Evolutionary conservation across 2,888 invertebrate species (phyloP), one percentile per base, ranked within the genome.

Genomic region (Lysandra bellargus): DNA sequence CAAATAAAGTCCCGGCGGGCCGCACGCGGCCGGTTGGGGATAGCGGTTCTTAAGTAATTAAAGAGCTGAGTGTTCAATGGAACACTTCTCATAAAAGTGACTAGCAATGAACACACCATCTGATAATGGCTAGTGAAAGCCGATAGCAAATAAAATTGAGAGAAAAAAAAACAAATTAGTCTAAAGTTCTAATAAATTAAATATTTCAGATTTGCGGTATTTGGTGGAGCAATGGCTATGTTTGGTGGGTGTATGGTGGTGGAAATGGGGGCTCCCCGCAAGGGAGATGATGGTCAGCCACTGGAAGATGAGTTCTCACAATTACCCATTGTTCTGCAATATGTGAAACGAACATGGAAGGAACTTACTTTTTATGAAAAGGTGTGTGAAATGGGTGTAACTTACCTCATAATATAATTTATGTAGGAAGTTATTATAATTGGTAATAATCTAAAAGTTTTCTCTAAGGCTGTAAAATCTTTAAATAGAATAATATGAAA

Each of bases 231-330:
- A 0, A 91, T 96, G 77, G 89, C 95, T 0, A 89, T 96, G 44
- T 91, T 96, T 84, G 95, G 95, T 3, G 89, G 96, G 0, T 96
- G 96, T 90, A 87, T 96, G 73, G 90, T 97, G 72, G 95, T 96
- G 84, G 95, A 96, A 95, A 95, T 97, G 87, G 98, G 98, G 1
- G 96, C 96, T n/a, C 98, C 98, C 0, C 94, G 95, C 73, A 90
- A 95, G 6, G 97, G 97, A 83, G 96, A 96, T 79, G 95, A 97
- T 49, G 98, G 98, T 0, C 95, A 96, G 79, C 84, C 95, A 4
- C 95, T 98, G 9, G 95, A 96, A 84, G 97, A 98, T 88, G 97
- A 97, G 90, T 98, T 96, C 88, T 96, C 96, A 74, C 88, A 95
- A 80, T 91, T 97, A 87, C 97, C 98, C 0, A 83, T 95, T 0